Percentiles rank a stretch among this genome's conserved stretches.
Conservation (phyloP, 2,113 vertebrate genomes). For the Sapajus apella region DNA sequence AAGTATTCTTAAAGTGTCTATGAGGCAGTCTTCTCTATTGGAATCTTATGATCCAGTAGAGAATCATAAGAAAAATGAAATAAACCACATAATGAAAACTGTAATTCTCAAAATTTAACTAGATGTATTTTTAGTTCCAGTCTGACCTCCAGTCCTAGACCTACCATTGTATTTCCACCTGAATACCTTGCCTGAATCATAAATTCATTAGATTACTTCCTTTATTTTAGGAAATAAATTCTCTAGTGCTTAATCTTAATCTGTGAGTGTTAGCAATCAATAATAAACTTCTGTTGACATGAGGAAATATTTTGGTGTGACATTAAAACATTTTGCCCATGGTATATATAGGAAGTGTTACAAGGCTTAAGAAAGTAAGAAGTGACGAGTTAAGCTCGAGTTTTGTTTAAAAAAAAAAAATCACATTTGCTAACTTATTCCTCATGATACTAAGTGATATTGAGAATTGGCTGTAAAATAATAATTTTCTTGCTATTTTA, state of each 20-base stretch:
- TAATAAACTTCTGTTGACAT: not conserved
- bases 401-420: not conserved
- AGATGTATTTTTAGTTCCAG: not conserved
- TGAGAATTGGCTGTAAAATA: not conserved
- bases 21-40: not conserved
- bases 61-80: not conserved
- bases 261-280: not conserved
- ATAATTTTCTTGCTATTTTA: not conserved
- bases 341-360: not conserved
- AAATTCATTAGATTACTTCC: not conserved
- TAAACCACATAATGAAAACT: not conserved
- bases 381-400: not conserved
- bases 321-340: slow-evolving; percentile 6
- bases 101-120: not conserved
- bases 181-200: not conserved
- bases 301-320: not conserved
- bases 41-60: not conserved
- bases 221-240: not conserved
- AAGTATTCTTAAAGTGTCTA: not conserved
- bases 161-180: not conserved
- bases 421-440: not conserved
- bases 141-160: not conserved
- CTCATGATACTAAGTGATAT: not conserved
- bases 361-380: slow-evolving; percentile 13
- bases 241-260: not conserved